Conservation (phyloP, 2,113 vertebrate genomes). For the Brienomyrus longianalis region DNA sequence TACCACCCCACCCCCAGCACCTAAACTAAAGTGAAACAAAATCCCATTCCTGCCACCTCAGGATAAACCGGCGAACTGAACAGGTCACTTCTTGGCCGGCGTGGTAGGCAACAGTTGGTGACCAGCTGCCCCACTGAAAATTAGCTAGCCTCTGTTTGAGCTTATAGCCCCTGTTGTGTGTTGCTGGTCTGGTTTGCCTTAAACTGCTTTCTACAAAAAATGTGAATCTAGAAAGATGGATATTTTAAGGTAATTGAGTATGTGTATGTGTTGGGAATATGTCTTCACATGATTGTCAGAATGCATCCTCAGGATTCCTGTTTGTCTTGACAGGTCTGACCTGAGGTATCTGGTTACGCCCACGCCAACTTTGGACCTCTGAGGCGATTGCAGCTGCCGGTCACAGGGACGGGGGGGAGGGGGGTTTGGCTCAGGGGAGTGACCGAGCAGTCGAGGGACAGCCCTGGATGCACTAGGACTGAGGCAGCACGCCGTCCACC, state of each 20-base stretch:
- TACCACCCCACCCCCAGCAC: background rate
- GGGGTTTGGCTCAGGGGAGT: background rate
- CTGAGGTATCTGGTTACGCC: background rate
- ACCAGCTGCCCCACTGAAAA: background rate
- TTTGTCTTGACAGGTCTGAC: constrained; percentile 15
- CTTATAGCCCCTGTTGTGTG: background rate
- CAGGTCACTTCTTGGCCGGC: background rate
- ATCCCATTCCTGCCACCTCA: background rate
- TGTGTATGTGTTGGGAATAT: background rate
- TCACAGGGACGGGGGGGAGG: background rate
- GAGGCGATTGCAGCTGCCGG: background rate
- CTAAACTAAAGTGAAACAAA: background rate
- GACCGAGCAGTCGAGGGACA: background rate
- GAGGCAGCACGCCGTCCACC: background rate
- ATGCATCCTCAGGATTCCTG: background rate
- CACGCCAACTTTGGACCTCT: background rate
- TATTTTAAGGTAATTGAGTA: background rate
- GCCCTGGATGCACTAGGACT: background rate
- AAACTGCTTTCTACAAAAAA: background rate
- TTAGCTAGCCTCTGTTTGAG: background rate
- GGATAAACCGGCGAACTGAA: background rate
- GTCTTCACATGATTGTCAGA: background rate
- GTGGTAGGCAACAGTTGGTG: background rate
- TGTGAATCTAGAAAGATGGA: background rate
- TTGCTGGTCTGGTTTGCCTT: background rate